phyloP scores from a whole-genome alignment of 1,140 invertebrate species.

The Eupristina koningsbergeri region DNA sequence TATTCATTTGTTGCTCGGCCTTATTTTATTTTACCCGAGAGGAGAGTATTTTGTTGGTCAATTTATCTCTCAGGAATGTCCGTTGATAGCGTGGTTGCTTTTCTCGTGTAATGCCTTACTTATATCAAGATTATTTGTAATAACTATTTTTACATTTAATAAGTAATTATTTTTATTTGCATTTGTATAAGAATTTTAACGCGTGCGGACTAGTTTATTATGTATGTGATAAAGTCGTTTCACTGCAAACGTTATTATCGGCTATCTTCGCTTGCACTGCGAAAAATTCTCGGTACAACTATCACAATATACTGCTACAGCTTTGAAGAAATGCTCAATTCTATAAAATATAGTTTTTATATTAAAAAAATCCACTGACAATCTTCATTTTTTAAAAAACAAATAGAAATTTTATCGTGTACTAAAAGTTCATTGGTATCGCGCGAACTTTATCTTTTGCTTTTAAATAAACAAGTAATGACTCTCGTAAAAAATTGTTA shows the following conservation, averaged over 20 bases:
- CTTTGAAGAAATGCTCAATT: not conserved
- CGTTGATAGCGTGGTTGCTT: too few species aligned
- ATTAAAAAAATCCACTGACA: not conserved
- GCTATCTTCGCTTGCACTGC: not conserved
- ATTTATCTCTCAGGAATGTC: too few species aligned
- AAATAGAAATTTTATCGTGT: not conserved
- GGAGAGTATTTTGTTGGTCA: too few species aligned
- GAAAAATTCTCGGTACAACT: conserved; percentile 18
- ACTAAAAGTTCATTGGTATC: not conserved
- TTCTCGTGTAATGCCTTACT: too few species aligned
- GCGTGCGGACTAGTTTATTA: not conserved
- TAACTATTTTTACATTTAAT: not conserved
- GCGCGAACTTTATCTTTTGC: not conserved
- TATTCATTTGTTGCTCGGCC: too few species aligned
- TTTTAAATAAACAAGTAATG: conserved; percentile 12
- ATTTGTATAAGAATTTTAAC: not conserved
- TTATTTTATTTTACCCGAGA: too few species aligned
- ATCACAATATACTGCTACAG: not conserved
- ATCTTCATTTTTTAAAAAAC: not conserved
- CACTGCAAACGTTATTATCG: conserved; percentile 13
- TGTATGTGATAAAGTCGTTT: not conserved
- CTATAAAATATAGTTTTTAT: not conserved
- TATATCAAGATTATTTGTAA: not conserved
- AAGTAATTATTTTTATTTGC: not conserved
- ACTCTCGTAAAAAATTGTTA: not conserved